phyloP scores from a whole-genome alignment of 2,888 invertebrate genomes.

The Ceraclea dissimilis region DNA sequence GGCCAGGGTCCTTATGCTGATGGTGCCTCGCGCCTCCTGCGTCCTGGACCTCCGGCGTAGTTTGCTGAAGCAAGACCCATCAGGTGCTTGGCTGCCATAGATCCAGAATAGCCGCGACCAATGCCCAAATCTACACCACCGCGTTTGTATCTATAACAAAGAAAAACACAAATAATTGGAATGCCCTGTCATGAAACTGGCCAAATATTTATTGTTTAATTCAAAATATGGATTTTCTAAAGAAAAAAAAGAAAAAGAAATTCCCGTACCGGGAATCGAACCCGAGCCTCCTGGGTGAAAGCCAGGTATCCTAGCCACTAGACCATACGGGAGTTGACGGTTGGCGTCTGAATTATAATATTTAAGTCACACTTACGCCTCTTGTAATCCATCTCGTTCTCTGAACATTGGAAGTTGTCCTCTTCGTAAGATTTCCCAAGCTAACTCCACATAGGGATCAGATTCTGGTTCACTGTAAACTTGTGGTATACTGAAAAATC shows the following conservation, averaged over 20 bases:
- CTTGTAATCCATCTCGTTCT: slow-evolving; percentile 67
- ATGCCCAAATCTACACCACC: slow-evolving; percentile 83
- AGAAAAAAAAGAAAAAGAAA: slow-evolving; percentile 8
- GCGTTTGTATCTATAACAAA: slow-evolving; percentile 67
- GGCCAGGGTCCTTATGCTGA: slow-evolving; percentile 6
- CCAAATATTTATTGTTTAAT: too few relatives aligned
- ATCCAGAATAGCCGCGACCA: slow-evolving; percentile 81
- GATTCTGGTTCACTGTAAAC: slow-evolving; percentile 50
- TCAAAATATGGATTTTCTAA: too few relatives aligned
- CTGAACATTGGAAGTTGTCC: slow-evolving; percentile 57
- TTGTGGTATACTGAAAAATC: slow-evolving; percentile 37
- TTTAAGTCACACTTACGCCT: slow-evolving; percentile 55
- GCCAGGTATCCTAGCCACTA: slow-evolving; percentile 68
- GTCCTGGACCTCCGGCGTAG: slow-evolving; percentile 81
- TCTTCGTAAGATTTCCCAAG: slow-evolving; percentile 52
- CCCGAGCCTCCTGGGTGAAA: slow-evolving; percentile 68
- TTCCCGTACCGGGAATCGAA: slow-evolving; percentile 60
- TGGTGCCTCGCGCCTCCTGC: slow-evolving; percentile 66
- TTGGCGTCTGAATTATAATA: neutral
- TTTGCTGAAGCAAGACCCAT: slow-evolving; percentile 87
- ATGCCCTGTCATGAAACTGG: neutral
- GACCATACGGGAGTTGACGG: slow-evolving; percentile 42
- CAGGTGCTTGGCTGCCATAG: slow-evolving; percentile 84
- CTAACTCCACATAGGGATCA: slow-evolving; percentile 70
- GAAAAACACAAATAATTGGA: neutral